These are phyloP conservation scores for Labeo rohita DNA, from an alignment of 2,113 vertebrate species.

Conservation along the genomic window DNA sequence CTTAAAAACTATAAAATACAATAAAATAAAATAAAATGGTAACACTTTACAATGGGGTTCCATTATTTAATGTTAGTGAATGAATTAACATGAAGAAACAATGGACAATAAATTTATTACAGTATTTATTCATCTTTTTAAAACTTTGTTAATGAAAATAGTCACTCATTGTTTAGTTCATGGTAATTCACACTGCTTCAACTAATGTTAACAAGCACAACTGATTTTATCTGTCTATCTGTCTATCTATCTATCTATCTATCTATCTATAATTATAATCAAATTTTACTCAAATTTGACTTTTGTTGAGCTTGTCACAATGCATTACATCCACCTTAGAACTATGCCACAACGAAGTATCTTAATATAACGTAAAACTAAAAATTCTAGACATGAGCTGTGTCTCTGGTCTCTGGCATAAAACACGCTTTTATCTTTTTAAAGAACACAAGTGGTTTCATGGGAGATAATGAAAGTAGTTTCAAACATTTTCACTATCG, in stretches of 20 bases:
- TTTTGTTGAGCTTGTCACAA: neutral
- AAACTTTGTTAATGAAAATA: too few relatives aligned
- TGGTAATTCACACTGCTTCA: too few relatives aligned
- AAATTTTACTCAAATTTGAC: neutral
- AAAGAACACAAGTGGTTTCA: slow-evolving; percentile 32
- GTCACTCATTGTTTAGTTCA: too few relatives aligned
- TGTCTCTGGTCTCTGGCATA: neutral
- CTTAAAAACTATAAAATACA: too few relatives aligned
- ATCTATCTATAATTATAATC: neutral
- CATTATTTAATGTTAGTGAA: too few relatives aligned
- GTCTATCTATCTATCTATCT: neutral
- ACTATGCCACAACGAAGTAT: neutral
- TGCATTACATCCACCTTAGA: neutral
- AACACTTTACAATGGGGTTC: too few relatives aligned
- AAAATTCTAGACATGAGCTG: neutral
- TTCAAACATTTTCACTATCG: slow-evolving; percentile 19
- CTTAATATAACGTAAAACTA: neutral
- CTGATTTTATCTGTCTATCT: neutral
- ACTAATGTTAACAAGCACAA: neutral
- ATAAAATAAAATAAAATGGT: too few relatives aligned
- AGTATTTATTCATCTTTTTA: too few relatives aligned
- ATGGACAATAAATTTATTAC: too few relatives aligned
- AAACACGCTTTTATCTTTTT: slow-evolving; percentile 9
- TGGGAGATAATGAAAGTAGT: slow-evolving; percentile 51
- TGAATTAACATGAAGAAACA: too few relatives aligned